Conservation (phyloP, 2,797 vertebrate genomes). For the Picus viridis region DNA sequence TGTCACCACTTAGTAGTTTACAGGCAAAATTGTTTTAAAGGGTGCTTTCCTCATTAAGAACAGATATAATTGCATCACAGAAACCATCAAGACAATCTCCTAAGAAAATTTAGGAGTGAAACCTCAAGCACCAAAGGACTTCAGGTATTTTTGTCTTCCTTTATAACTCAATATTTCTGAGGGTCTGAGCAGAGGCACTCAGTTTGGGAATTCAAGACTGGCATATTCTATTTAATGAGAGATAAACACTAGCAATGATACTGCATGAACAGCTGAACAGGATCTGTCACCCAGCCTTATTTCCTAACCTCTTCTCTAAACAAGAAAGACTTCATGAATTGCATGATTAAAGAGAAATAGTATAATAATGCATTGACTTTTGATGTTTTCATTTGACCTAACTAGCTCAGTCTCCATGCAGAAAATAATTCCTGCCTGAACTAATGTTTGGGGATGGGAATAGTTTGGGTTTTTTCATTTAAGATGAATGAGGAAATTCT, state of each 20-base stretch:
- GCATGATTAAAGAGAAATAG: not conserved
- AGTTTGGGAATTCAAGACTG: not conserved
- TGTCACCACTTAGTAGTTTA: not conserved
- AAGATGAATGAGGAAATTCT: not conserved
- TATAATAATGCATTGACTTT: not conserved
- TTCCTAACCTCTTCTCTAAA: not conserved
- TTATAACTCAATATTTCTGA: not conserved
- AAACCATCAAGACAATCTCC: not conserved
- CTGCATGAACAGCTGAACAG: not conserved
- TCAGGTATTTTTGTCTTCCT: not conserved
- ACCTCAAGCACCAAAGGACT: not conserved
- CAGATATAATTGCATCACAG: not conserved
- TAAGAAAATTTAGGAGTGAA: not conserved
- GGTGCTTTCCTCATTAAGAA: rapidly evolving
- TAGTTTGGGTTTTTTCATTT: not conserved
- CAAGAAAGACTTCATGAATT: not conserved
- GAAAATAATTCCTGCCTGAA: not conserved
- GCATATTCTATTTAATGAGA: not conserved
- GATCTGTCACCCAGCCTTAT: not conserved
- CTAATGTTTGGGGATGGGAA: not conserved
- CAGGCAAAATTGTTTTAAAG: not conserved
- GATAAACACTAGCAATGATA: not conserved
- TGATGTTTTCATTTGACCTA: slow-evolving; percentile 3
- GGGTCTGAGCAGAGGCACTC: not conserved
- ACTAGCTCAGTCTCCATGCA: not conserved